A percentile compares a stretch with the other conserved stretches of the same genome.
Conservation (phyloP, 2,113 vertebrate species). For the Anolis carolinensis region DNA sequence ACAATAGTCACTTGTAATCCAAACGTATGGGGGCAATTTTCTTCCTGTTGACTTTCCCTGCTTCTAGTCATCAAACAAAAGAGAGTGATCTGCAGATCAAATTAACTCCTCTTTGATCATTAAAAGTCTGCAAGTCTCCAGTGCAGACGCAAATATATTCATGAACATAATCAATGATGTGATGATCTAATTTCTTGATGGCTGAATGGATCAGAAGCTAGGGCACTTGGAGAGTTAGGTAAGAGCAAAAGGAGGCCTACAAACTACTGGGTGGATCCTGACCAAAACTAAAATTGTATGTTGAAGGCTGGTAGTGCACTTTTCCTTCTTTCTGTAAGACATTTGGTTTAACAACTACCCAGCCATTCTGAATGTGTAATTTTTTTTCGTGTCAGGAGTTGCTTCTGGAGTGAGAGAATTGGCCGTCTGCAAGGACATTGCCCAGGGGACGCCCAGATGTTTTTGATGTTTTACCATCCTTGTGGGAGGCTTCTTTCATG, state of each 20-base stretch:
- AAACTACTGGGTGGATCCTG: constrained; percentile 29
- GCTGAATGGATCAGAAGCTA: constrained; percentile 34
- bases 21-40: neutral
- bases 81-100: neutral
- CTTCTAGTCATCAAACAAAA: neutral
- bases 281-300: neutral
- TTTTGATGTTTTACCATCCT: too few species aligned
- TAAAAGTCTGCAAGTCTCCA: constrained; percentile 25
- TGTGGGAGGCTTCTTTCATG: too few species aligned
- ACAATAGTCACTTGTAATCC: neutral
- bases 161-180: constrained; percentile 26
- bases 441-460: too few species aligned
- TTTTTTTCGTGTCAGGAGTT: too few species aligned
- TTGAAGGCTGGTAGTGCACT: neutral
- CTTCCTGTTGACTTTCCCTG: neutral
- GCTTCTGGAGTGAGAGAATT: too few species aligned
- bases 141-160: constrained; percentile 22
- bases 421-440: too few species aligned
- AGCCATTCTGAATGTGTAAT: neutral
- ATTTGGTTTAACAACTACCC: neutral
- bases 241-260: neutral
- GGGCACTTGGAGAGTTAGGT: neutral
- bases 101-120: constrained; percentile 9
- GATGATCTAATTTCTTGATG: constrained; percentile 25
- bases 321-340: neutral